Evolutionary conservation across 2,113 vertebrate genomes (phyloP).

Genomic region (Pteropus alecto): DNA sequence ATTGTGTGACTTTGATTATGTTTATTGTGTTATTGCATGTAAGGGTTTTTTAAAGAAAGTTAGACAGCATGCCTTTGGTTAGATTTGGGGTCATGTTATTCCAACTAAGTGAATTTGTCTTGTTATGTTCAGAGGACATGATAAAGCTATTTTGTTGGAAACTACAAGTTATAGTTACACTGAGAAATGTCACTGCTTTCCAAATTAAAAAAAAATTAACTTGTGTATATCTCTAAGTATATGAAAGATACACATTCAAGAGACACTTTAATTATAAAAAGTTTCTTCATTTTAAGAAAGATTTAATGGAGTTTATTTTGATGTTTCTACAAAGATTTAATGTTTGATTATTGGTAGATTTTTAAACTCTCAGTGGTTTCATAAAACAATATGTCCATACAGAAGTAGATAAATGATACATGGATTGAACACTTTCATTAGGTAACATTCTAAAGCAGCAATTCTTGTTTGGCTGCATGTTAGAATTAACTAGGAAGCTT

Average conservation of each 20-base stretch:
- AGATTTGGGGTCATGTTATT: not conserved
- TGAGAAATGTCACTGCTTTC: not conserved
- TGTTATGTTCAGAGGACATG: not conserved
- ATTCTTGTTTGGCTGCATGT: slow-evolving; percentile 11
- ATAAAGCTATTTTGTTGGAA: not conserved
- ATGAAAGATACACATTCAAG: not conserved
- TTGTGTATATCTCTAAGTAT: not conserved
- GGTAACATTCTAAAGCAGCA: not conserved
- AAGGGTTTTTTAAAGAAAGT: not conserved
- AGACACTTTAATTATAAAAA: not conserved
- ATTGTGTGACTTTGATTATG: not conserved
- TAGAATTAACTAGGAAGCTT: not conserved
- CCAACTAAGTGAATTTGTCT: not conserved
- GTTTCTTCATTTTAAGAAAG: not conserved
- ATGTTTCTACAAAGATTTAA: not conserved
- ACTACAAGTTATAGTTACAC: not conserved
- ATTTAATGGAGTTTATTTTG: not conserved
- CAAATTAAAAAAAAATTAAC: not conserved
- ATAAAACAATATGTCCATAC: not conserved
- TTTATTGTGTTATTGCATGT: not conserved
- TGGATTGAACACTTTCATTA: not conserved
- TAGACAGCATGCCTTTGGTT: not conserved
- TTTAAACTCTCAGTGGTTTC: not conserved
- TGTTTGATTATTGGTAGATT: not conserved
- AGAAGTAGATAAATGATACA: not conserved